Evolutionary conservation across 2,888 invertebrate genomes (phyloP).

Genomic region (Eupeodes latifasciatus): DNA sequence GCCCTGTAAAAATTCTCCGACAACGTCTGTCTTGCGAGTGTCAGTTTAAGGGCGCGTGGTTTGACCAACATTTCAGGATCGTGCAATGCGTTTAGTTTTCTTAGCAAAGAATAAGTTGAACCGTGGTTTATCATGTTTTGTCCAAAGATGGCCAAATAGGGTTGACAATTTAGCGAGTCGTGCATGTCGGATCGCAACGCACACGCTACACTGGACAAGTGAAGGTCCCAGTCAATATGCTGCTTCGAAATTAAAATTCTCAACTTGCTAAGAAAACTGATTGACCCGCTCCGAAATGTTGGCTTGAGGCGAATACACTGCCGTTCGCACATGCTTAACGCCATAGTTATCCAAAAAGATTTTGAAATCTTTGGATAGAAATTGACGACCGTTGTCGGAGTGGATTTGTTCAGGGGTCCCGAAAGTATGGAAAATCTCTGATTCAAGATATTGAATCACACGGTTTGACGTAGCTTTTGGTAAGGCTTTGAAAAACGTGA

Average conservation of each 20-base stretch:
- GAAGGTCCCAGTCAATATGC: background rate
- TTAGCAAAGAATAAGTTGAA: background rate
- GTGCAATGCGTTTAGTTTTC: slow-evolving; percentile 8
- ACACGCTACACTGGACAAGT: no score
- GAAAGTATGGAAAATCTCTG: no score
- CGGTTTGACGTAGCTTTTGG: slow-evolving; percentile 3
- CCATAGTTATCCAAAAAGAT: no score
- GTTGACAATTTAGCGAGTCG: background rate
- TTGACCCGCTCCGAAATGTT: background rate
- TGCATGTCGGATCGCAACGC: slow-evolving; percentile 1
- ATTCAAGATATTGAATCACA: no score
- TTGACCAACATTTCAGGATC: slow-evolving; percentile 4
- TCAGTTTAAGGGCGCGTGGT: background rate
- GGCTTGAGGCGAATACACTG: no score
- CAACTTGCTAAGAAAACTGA: background rate
- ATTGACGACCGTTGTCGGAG: no score
- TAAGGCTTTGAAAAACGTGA: background rate
- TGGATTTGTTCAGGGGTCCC: no score
- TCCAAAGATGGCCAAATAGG: background rate
- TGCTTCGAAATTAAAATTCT: background rate
- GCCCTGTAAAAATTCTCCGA: background rate
- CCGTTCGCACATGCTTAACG: background rate
- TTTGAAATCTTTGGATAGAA: no score
- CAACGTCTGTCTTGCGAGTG: background rate
- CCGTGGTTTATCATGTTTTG: slow-evolving; percentile 7